Conservation (phyloP, 2,888 invertebrate species). For the Ormyrus rosae region DNA sequence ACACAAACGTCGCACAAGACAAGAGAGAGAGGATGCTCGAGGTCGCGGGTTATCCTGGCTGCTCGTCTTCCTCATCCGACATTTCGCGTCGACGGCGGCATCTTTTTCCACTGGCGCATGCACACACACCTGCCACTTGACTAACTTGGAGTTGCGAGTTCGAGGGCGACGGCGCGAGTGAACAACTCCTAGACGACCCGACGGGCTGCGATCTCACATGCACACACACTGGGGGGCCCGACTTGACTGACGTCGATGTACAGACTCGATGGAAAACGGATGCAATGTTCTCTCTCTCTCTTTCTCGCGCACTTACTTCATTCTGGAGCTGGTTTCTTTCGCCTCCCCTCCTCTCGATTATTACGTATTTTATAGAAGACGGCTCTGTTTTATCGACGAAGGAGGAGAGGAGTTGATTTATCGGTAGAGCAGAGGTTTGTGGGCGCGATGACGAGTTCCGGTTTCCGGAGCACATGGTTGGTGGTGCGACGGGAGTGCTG, state of each 20-base stretch:
- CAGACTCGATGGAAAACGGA: background rate
- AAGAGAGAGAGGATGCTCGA: no score
- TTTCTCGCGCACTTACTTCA: background rate
- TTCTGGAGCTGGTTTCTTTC: background rate
- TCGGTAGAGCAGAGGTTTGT: no score
- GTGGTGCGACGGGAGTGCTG: no score
- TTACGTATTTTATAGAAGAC: no score
- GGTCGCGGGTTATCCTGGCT: background rate
- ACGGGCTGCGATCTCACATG: background rate
- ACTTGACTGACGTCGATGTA: background rate
- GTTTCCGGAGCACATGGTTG: no score
- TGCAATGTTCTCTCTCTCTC: background rate
- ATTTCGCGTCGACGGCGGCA: slow-evolving; percentile 31
- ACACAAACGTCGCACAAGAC: background rate
- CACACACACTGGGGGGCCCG: background rate
- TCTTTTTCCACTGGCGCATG: background rate
- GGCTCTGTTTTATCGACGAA: no score
- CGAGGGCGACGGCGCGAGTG: background rate
- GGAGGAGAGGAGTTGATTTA: no score
- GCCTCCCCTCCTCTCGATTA: background rate
- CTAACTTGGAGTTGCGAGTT: background rate
- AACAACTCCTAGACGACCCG: background rate
- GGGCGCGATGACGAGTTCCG: no score
- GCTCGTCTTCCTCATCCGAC: slow-evolving; percentile 36
- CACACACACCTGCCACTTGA: background rate